Evolutionary conservation across 2,113 vertebrate genomes (phyloP).

Genomic region (Lampris incognitus): DNA sequence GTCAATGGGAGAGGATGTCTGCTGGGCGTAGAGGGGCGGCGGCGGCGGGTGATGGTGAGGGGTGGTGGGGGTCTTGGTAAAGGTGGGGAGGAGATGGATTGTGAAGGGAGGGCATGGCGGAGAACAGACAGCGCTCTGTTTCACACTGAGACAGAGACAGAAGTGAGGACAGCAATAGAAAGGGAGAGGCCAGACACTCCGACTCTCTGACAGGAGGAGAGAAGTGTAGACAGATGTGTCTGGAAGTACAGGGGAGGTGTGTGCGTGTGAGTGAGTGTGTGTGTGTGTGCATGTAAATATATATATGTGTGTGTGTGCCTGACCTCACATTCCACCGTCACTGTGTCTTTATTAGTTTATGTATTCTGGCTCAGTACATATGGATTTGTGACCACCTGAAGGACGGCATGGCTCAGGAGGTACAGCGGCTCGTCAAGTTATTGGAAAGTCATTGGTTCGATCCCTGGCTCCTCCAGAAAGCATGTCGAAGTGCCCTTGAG

Average conservation of each 20-base stretch:
- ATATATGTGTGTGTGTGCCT: neutral
- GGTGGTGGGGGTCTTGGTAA: neutral
- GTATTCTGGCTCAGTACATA: neutral
- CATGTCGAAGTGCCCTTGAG: too few species aligned
- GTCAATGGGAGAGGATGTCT: slow-evolving; percentile 45
- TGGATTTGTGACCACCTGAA: too few species aligned
- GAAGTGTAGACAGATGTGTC: slow-evolving; percentile 54
- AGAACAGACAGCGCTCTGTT: slow-evolving; percentile 55
- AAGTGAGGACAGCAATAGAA: slow-evolving; percentile 33
- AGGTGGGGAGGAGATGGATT: slow-evolving; percentile 11
- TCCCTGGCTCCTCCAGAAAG: too few species aligned
- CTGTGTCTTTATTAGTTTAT: neutral
- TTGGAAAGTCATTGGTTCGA: too few species aligned
- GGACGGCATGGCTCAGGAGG: too few species aligned
- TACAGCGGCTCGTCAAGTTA: too few species aligned
- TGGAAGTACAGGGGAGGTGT: slow-evolving; percentile 28
- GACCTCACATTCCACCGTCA: slow-evolving; percentile 2
- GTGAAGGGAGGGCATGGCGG: slow-evolving; percentile 28
- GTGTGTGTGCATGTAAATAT: too few species aligned
- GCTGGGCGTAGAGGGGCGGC: slow-evolving; percentile 6
- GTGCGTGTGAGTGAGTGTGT: neutral
- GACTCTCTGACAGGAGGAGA: slow-evolving; percentile 14
- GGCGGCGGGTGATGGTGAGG: slow-evolving; percentile 19
- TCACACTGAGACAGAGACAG: slow-evolving; percentile 38
- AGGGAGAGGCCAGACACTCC: slow-evolving; percentile 14